Base-by-base conservation (phyloP, 1,140 invertebrate species). In the Drosophila tani region DNA sequence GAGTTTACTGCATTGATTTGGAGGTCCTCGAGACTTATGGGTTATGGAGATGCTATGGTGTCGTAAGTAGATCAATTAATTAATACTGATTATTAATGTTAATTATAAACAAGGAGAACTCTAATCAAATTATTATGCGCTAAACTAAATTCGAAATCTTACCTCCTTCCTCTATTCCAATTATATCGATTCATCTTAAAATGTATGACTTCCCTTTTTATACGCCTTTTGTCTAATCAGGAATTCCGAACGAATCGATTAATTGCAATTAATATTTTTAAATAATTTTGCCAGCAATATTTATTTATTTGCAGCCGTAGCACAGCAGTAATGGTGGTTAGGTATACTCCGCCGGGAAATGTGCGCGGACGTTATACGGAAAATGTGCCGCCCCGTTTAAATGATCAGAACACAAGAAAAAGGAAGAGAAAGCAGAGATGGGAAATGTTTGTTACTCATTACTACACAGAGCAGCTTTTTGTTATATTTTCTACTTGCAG, bases 1-100 rank as follows among this genome's bases (percentile, higher is more conserved):
- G 29, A 49, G 11, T 60, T 35, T n/a, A 60, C 58, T 21, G 45
- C 58, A 3, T 35, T 60, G 58, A 60, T 60, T 24, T 60, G 58
- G 43, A 15, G 58, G 9, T 49, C 43, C 7, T 60, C 58, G 1
- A 1, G 3, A 8, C 8, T 3, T n/a, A 35, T 60, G 58, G 58
- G 43, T 0, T 50, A 60, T 14, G 58, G 58, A 15, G 58, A 60
- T 5, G 45, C 58, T 8, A 32, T 21, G n/a, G 12, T 60, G 21
- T 21, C 11, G 57, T 60, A 45, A 15, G 14, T 15, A 50, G 12
- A 35, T 35, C 32, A 35, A 35, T 35, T 3, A 11, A 12, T 11
- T 35, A 35, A 11, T 32, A 32, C 32, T 32, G 11, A 32, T 32
- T 32, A 32, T 32, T 9, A 29, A 29, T 29, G 6, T 29, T 32